A percentile compares a stretch with the other conserved stretches of the same genome.
These are phyloP conservation scores for Ennomos quercinarius DNA, from an alignment of 2,888 invertebrate genomes.

Conservation along the genomic window DNA sequence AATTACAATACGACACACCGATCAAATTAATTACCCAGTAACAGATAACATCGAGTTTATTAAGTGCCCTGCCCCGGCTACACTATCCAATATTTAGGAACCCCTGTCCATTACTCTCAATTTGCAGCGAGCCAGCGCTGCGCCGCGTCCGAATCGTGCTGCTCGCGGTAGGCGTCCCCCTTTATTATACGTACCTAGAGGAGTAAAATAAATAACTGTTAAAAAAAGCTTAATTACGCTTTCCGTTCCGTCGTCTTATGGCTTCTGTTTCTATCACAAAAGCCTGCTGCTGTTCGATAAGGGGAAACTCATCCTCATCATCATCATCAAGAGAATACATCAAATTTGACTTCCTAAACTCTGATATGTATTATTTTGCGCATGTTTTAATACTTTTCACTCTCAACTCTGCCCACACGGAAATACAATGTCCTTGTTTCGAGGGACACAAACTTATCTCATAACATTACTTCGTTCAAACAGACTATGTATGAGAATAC, in stretches of 20 bases:
- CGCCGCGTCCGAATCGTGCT: slow-evolving; percentile 59
- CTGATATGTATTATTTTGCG: too few relatives aligned
- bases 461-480: slow-evolving; percentile 16
- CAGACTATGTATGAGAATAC: slow-evolving; percentile 10
- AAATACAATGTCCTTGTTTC: slow-evolving; percentile 8
- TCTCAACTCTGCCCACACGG: too few relatives aligned
- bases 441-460: slow-evolving; percentile 9
- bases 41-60: slow-evolving; percentile 7
- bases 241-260: too few relatives aligned
- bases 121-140: slow-evolving; percentile 70
- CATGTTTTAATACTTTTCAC: too few relatives aligned
- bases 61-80: slow-evolving; percentile 28
- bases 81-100: slow-evolving; percentile 62
- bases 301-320: too few relatives aligned
- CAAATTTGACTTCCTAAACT: too few relatives aligned
- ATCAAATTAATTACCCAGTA: slow-evolving; percentile 6
- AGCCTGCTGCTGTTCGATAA: too few relatives aligned
- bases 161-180: slow-evolving; percentile 77
- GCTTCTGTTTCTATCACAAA: too few relatives aligned
- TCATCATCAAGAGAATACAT: too few relatives aligned
- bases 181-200: slow-evolving; percentile 61
- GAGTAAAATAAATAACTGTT: not conserved
- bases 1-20: slow-evolving; percentile 22
- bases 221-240: too few relatives aligned
- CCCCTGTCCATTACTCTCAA: slow-evolving; percentile 83